Evolutionary conservation across 2,797 vertebrate species (phyloP).

Genomic region (Sebastes nivosus): DNA sequence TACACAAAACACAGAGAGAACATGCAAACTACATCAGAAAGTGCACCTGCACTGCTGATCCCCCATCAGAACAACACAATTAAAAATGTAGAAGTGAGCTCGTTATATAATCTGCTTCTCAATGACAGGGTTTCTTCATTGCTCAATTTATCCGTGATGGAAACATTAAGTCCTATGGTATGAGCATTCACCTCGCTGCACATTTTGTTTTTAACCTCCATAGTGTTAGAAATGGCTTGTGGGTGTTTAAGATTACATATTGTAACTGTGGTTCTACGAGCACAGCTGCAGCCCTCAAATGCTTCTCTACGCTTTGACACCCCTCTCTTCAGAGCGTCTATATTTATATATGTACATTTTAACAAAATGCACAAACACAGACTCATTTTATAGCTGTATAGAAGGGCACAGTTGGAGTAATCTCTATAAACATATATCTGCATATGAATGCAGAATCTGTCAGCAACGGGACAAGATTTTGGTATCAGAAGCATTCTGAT

Average conservation of each 20-base stretch:
- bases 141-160: background rate
- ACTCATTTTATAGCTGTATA: background rate
- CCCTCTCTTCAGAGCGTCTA: no score
- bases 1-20: constrained; percentile 13
- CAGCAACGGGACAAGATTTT: no score
- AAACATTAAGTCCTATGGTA: background rate
- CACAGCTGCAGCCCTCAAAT: background rate
- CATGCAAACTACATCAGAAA: constrained; percentile 10
- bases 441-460: no score
- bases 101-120: background rate
- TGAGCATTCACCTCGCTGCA: background rate
- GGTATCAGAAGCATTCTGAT: no score
- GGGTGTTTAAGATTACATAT: background rate
- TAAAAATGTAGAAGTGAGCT: background rate
- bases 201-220: background rate
- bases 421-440: no score
- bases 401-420: no score
- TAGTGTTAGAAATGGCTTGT: background rate
- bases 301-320: no score
- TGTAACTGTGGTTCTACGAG: background rate
- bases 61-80: background rate
- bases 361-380: no score
- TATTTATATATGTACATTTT: background rate
- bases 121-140: background rate
- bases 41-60: background rate